Percentiles rank a stretch among this genome's conserved stretches.
Conservation (phyloP, 2,888 invertebrate species). For the Hirtodrosophila duncani region DNA sequence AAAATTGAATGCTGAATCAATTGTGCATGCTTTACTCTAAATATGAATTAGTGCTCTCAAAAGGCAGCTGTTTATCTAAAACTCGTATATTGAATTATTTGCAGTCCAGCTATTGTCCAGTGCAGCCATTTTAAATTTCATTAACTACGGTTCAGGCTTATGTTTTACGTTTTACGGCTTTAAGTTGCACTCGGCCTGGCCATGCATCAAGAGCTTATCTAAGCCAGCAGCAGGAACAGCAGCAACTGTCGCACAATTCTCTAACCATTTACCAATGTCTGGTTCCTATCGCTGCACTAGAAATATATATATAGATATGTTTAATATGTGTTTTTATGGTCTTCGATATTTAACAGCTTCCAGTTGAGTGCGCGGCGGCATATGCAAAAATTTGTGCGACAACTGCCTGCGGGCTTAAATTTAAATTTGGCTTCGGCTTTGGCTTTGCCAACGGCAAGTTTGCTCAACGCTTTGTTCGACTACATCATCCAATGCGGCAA, state of each 20-base stretch:
- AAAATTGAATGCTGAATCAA: too few species aligned
- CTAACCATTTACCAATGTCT: conserved; percentile 53
- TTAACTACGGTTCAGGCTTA: neutral
- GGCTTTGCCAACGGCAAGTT: conserved; percentile 52
- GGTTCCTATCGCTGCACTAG: conserved; percentile 18
- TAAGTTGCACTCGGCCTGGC: conserved; percentile 21
- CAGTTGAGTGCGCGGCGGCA: conserved; percentile 46
- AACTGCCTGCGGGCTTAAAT: conserved; percentile 54
- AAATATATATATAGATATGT: conserved; percentile 33
- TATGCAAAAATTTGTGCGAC: conserved; percentile 46
- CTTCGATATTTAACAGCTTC: conserved; percentile 69
- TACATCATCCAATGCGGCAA: conserved; percentile 37
- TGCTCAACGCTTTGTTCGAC: conserved; percentile 44
- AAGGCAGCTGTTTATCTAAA: too few species aligned
- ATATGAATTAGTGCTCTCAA: neutral
- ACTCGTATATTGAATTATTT: too few species aligned
- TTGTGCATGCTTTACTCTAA: too few species aligned
- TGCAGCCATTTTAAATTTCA: too few species aligned
- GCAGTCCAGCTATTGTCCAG: too few species aligned
- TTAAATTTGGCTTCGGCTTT: conserved; percentile 33
- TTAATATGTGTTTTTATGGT: too few species aligned
- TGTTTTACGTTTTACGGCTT: neutral
- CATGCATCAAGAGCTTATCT: conserved; percentile 66
- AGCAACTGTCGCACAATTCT: conserved; percentile 57
- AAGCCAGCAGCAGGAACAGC: conserved; percentile 30